Conservation (phyloP, 1,140 invertebrate species). For the Stegodyphus mimosarum region DNA sequence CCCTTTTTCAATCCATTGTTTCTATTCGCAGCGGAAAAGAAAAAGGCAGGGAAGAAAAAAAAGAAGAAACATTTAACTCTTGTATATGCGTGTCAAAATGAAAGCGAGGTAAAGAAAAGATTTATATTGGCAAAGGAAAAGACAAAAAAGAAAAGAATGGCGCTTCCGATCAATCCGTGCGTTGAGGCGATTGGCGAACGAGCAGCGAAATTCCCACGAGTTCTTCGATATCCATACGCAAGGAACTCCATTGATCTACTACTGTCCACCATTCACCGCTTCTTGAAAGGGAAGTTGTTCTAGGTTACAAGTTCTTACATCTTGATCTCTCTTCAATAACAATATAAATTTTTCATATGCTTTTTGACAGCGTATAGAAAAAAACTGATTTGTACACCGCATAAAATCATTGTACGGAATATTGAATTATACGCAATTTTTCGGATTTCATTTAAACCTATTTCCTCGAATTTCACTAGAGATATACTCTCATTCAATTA, state of each 20-base stretch:
- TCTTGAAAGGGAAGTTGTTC: not conserved
- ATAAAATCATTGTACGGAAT: too few species aligned
- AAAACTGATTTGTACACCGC: too few species aligned
- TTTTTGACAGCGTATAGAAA: not conserved
- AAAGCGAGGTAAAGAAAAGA: conserved; percentile 40
- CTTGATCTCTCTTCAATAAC: not conserved
- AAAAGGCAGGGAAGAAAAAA: not conserved
- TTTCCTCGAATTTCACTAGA: too few species aligned
- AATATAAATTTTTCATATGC: not conserved
- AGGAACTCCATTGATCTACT: conserved; percentile 50
- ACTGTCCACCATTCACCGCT: conserved; percentile 31
- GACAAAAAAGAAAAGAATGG: conserved; percentile 25
- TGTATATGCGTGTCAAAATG: conserved; percentile 57
- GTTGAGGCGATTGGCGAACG: conserved; percentile 11
- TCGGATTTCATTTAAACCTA: too few species aligned
- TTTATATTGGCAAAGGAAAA: conserved; percentile 38
- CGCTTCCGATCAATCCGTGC: conserved; percentile 43
- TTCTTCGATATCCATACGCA: conserved; percentile 49
- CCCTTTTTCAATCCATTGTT: conserved; percentile 5
- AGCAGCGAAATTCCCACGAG: conserved; percentile 18
- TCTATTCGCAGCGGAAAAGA: not conserved
- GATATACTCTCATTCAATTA: too few species aligned
- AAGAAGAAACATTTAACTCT: conserved; percentile 51
- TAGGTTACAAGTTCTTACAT: not conserved
- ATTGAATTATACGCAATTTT: too few species aligned